Conservation (phyloP, 2,113 vertebrate genomes). For the Hippoglossus stenolepis region DNA sequence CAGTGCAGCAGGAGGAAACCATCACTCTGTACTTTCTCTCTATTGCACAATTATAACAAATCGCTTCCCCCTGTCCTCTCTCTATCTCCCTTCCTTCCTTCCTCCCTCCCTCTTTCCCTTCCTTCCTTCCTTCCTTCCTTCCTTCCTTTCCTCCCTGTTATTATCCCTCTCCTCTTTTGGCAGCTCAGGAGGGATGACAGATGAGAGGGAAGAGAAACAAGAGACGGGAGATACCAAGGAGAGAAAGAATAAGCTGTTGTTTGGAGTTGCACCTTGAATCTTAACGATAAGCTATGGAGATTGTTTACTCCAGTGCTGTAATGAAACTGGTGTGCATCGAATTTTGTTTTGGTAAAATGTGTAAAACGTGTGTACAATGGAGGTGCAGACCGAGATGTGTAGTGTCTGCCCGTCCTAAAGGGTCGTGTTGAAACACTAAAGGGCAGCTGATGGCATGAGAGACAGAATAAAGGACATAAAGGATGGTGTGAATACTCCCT, state of each 20-base stretch:
- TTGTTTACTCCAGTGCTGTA: background rate
- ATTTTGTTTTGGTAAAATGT: constrained; percentile 4
- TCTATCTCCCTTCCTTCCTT: constrained; percentile 3
- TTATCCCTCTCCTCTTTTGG: constrained; percentile 57
- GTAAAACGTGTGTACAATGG: background rate
- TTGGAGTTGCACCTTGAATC: constrained; percentile 21
- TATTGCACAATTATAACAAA: constrained; percentile 41
- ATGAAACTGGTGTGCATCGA: constrained; percentile 2
- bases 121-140: constrained; percentile 18
- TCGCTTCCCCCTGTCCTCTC: constrained; percentile 3
- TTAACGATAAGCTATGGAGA: background rate
- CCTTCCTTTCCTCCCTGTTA: constrained; percentile 55
- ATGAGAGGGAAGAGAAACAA: constrained; percentile 57
- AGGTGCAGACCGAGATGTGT: constrained; percentile 17
- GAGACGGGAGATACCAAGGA: constrained; percentile 49
- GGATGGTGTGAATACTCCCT: constrained; percentile 50
- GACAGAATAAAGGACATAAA: constrained; percentile 55
- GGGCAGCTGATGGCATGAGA: constrained; percentile 55
- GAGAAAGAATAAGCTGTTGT: constrained; percentile 49
- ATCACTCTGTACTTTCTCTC: constrained; percentile 28
- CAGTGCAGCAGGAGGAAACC: constrained; percentile 43
- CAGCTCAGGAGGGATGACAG: constrained; percentile 58
- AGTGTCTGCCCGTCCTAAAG: constrained; percentile 45
- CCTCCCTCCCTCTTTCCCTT: constrained; percentile 24
- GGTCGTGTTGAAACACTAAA: constrained; percentile 55